Conservation (phyloP, 2,888 invertebrate genomes). For the Macaria liturata region DNA sequence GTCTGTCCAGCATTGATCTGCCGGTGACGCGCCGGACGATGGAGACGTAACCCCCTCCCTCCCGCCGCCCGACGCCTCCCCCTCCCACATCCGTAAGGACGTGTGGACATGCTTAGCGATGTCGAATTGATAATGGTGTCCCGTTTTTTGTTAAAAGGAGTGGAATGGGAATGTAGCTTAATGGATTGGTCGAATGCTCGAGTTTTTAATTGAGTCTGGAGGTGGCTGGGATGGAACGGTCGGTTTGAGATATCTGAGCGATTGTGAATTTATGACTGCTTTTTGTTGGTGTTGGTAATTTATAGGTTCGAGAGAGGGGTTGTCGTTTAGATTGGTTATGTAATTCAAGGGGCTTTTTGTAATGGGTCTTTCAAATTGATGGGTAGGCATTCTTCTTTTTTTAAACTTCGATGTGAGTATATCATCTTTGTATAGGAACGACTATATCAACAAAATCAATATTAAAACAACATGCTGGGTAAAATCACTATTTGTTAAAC, state of each 20-base stretch:
- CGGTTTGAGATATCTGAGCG: slow-evolving; percentile 22
- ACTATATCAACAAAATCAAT: no score
- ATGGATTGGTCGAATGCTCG: slow-evolving; percentile 37
- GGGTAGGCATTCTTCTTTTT: no score
- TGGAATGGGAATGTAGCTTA: slow-evolving; percentile 39
- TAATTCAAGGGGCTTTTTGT: slow-evolving; percentile 1
- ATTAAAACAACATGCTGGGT: no score
- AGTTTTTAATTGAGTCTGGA: slow-evolving; percentile 36
- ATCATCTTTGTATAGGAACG: no score
- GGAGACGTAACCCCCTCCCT: slow-evolving; percentile 60
- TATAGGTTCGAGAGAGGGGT: slow-evolving; percentile 6
- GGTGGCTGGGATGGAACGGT: slow-evolving; percentile 15
- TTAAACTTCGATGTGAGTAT: no score
- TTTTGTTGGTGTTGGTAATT: slow-evolving; percentile 21
- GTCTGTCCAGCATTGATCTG: slow-evolving; percentile 79
- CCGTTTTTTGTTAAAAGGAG: slow-evolving; percentile 50
- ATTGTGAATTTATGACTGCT: slow-evolving; percentile 23
- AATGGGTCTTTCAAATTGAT: no score
- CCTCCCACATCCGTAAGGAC: slow-evolving; percentile 52
- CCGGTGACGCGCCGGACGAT: slow-evolving; percentile 69
- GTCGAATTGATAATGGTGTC: slow-evolving; percentile 70
- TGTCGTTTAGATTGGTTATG: neutral
- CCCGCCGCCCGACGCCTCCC: slow-evolving; percentile 36
- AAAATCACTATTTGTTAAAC: no score
- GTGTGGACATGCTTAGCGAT: slow-evolving; percentile 72